Evolutionary conservation across 2,888 invertebrate species (phyloP).

Genomic region (Eucera pruinosa): DNA sequence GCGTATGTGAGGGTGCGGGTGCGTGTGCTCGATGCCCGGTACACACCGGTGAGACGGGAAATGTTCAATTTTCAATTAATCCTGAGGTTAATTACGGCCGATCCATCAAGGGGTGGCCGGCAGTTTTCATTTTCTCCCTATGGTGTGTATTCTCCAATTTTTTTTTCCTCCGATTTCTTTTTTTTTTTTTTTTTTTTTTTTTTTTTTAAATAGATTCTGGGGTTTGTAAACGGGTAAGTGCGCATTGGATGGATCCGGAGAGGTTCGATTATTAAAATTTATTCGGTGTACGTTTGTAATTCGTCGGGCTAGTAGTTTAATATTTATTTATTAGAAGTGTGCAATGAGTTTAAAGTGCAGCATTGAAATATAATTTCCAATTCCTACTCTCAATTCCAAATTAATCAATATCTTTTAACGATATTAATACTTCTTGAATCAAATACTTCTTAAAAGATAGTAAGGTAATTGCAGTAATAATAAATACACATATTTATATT

Average conservation of each 20-base stretch:
- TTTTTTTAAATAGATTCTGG: background rate
- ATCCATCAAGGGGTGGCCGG: slow-evolving; percentile 45
- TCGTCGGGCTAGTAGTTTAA: too few species aligned
- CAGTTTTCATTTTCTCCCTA: slow-evolving; percentile 26
- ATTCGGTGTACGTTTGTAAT: too few species aligned
- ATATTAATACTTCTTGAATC: too few species aligned
- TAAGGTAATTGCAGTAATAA: too few species aligned
- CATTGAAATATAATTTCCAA: too few species aligned
- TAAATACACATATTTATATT: too few species aligned
- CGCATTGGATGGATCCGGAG: background rate
- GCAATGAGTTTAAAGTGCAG: too few species aligned
- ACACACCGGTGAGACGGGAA: slow-evolving; percentile 31
- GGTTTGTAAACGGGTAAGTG: too few species aligned
- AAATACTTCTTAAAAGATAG: too few species aligned
- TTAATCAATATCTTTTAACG: too few species aligned
- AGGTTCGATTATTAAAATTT: background rate
- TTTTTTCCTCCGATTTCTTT: background rate
- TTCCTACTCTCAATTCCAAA: too few species aligned
- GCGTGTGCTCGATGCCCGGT: slow-evolving; percentile 12
- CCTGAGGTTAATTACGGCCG: slow-evolving; percentile 47
- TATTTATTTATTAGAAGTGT: too few species aligned
- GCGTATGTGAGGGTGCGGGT: background rate
- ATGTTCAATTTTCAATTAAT: slow-evolving; percentile 62
- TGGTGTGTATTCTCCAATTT: slow-evolving; percentile 1
- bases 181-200: background rate